A percentile compares a stretch with the other conserved stretches of the same genome.
These are phyloP conservation scores for Xylocampa areola DNA, from an alignment of 2,888 invertebrate species.

Conservation along the genomic window DNA sequence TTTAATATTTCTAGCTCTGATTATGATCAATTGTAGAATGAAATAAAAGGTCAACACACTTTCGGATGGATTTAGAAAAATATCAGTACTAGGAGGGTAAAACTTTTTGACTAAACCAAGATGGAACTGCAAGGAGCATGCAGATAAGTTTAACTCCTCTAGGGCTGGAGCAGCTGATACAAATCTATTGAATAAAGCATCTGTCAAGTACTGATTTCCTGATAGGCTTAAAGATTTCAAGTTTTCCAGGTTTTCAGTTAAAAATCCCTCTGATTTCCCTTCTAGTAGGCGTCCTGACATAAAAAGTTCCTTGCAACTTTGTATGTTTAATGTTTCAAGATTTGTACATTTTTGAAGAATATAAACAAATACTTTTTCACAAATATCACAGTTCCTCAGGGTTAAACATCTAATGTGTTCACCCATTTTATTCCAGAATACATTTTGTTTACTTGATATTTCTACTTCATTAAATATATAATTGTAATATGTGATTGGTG, in stretches of 20 bases:
- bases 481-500: conserved; percentile 81
- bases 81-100: conserved; percentile 87
- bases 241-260: conserved; percentile 82
- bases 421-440: conserved; percentile 90
- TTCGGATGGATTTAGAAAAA: conserved; percentile 89
- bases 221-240: conserved; percentile 90
- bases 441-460: conserved; percentile 83
- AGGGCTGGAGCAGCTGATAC: conserved; percentile 90
- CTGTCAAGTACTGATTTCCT: conserved; percentile 93
- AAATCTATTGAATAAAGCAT: conserved; percentile 92
- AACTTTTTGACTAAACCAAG: conserved; percentile 91
- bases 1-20: conserved; percentile 88
- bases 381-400: conserved; percentile 90
- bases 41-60: conserved; percentile 93
- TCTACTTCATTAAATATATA: conserved; percentile 89
- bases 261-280: conserved; percentile 88
- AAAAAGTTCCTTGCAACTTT: conserved; percentile 92
- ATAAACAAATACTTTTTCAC: conserved; percentile 90
- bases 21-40: conserved; percentile 89
- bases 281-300: conserved; percentile 93
- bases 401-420: conserved; percentile 88
- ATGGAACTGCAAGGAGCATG: conserved; percentile 93
- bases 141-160: conserved; percentile 91
- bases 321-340: conserved; percentile 90
- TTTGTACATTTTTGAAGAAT: conserved; percentile 89